Conservation (phyloP, 2,888 invertebrate species). For the Pristionchus mayeri region DNA sequence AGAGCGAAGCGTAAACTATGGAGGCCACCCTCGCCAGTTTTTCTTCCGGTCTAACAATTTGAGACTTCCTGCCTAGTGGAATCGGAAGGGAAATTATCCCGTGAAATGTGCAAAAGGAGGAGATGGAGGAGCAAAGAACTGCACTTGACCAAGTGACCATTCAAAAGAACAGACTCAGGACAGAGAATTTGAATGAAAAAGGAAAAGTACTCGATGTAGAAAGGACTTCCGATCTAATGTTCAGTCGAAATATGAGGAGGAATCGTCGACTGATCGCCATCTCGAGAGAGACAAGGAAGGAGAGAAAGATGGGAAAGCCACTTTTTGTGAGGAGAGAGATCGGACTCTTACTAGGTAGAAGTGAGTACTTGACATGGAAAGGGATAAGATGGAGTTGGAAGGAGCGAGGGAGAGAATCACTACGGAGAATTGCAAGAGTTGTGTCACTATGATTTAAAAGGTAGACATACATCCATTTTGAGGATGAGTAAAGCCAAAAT, state of each 20-base stretch:
- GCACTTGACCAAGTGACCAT: not conserved
- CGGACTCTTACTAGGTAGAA: not conserved
- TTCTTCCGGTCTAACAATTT: not conserved
- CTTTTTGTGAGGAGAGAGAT: slow-evolving; percentile 37
- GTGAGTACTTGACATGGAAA: slow-evolving; percentile 33
- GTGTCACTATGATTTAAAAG: too few species aligned
- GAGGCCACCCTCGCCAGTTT: not conserved
- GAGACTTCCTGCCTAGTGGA: not conserved
- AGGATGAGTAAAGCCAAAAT: too few species aligned
- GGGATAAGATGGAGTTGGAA: slow-evolving; percentile 24
- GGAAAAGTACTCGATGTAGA: not conserved
- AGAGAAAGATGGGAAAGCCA: not conserved
- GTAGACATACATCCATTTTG: too few species aligned
- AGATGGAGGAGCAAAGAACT: not conserved
- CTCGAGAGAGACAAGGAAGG: too few species aligned
- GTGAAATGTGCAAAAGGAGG: not conserved
- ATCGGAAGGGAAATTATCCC: too few species aligned
- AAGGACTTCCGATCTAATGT: not conserved
- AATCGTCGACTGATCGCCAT: too few species aligned
- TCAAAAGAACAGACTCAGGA: not conserved
- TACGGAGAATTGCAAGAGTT: too few species aligned
- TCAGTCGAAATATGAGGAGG: too few species aligned
- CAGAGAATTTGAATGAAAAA: not conserved
- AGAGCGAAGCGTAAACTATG: slow-evolving; percentile 1
- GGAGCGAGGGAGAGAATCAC: not conserved